Evolutionary conservation across 2,888 invertebrate species (phyloP).

Genomic region (Sinotaia quadrata): DNA sequence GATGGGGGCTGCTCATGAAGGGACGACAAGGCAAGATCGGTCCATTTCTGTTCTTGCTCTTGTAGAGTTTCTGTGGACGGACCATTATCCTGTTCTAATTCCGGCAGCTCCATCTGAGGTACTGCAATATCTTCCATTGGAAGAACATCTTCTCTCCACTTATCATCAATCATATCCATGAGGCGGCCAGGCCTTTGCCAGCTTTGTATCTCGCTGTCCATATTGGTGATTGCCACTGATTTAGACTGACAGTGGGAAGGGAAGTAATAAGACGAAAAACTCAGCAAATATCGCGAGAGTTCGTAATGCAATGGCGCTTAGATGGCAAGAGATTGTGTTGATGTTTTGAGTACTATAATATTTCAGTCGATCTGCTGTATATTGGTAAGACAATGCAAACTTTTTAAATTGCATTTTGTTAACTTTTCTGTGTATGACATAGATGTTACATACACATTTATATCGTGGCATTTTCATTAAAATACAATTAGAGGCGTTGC

Average conservation of each 20-base stretch:
- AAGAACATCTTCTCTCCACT: constrained; percentile 85
- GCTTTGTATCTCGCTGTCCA: constrained; percentile 83
- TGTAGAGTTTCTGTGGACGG: constrained; percentile 84
- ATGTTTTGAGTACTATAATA: neutral
- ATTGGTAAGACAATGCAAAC: too few relatives aligned
- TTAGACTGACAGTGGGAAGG: neutral
- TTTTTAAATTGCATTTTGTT: too few relatives aligned
- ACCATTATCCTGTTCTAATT: constrained; percentile 92
- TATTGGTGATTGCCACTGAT: constrained; percentile 57
- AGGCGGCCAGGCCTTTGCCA: constrained; percentile 81
- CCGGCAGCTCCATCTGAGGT: constrained; percentile 89
- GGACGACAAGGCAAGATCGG: constrained; percentile 72
- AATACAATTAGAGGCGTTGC: too few relatives aligned
- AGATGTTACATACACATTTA: too few relatives aligned
- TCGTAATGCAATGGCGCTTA: neutral
- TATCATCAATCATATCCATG: constrained; percentile 85
- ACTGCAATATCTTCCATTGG: constrained; percentile 85
- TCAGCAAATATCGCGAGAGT: constrained; percentile 1
- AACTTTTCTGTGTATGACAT: too few relatives aligned
- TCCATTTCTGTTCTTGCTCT: constrained; percentile 87
- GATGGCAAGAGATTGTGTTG: too few relatives aligned
- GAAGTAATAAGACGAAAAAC: neutral
- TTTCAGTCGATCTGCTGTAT: too few relatives aligned
- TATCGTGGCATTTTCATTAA: too few relatives aligned
- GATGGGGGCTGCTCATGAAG: constrained; percentile 61